A percentile compares a stretch with the other conserved stretches of the same genome.
Conservation (phyloP, 2,888 invertebrate species). For the Habrosyne pyritoides region DNA sequence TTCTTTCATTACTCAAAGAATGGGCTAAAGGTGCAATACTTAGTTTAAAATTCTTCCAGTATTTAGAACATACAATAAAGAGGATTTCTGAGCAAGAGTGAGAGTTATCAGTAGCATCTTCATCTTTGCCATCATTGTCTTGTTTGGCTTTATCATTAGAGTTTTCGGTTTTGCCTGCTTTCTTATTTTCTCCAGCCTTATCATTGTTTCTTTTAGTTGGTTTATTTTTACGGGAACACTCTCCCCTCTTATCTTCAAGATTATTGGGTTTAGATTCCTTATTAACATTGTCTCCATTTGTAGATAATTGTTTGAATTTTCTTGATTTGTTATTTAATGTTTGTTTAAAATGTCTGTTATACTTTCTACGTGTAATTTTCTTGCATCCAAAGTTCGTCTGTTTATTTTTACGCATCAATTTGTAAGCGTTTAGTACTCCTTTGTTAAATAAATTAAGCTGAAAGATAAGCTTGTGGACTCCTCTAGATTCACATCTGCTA, state of each 20-base stretch:
- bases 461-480: not conserved
- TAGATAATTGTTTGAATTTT: slow-evolving; percentile 10
- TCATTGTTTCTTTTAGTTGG: not conserved
- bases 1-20: slow-evolving; percentile 14
- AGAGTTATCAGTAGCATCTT: not conserved
- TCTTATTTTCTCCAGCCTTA: not conserved
- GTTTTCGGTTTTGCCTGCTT: slow-evolving; percentile 16
- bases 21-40: slow-evolving; percentile 21
- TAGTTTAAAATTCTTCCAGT: slow-evolving; percentile 34
- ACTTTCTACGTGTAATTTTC: not conserved
- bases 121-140: slow-evolving; percentile 6
- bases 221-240: not conserved
- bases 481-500: not conserved
- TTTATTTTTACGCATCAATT: not conserved
- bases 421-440: not conserved
- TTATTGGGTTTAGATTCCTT: not conserved
- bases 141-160: slow-evolving; percentile 6
- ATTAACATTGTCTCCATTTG: not conserved
- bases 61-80: slow-evolving; percentile 21
- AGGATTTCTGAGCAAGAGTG: slow-evolving; percentile 12
- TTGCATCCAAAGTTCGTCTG: not conserved
- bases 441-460: not conserved
- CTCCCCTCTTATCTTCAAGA: not conserved
- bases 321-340: slow-evolving; percentile 3
- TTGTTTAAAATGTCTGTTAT: not conserved